Percentiles rank a stretch among this genome's conserved stretches.
phyloP scores from a whole-genome alignment of 2,113 vertebrate species.

The Corapipo altera region DNA sequence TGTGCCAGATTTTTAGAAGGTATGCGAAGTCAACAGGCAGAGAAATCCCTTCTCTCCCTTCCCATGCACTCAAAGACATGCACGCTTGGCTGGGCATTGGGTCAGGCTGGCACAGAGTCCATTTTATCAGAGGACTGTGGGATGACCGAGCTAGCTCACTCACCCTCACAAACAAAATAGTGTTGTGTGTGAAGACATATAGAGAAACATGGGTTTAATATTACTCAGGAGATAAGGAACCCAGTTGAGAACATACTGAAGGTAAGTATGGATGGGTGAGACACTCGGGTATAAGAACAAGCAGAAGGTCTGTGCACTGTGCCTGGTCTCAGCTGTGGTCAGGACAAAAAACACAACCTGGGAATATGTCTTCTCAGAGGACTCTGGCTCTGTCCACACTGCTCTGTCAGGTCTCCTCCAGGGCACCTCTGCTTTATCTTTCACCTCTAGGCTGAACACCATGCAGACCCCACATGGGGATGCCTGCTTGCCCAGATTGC shows the following conservation, averaged over 20 bases:
- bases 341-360: background rate
- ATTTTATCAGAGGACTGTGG: background rate
- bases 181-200: background rate
- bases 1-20: background rate
- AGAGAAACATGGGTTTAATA: background rate
- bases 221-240: background rate
- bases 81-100: background rate
- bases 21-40: background rate
- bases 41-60: background rate
- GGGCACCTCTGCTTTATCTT: background rate
- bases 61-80: background rate
- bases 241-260: background rate
- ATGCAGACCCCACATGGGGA: background rate
- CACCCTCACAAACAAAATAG: background rate
- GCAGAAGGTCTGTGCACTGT: background rate
- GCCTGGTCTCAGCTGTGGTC: background rate
- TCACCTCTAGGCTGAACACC: background rate
- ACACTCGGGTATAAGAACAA: background rate
- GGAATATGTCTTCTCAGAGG: background rate
- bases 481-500: rapidly evolving
- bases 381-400: background rate
- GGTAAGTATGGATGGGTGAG: rapidly evolving
- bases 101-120: background rate
- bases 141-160: background rate
- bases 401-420: background rate